Conservation (phyloP, 2,888 invertebrate species). For the Calameuta idolon region DNA sequence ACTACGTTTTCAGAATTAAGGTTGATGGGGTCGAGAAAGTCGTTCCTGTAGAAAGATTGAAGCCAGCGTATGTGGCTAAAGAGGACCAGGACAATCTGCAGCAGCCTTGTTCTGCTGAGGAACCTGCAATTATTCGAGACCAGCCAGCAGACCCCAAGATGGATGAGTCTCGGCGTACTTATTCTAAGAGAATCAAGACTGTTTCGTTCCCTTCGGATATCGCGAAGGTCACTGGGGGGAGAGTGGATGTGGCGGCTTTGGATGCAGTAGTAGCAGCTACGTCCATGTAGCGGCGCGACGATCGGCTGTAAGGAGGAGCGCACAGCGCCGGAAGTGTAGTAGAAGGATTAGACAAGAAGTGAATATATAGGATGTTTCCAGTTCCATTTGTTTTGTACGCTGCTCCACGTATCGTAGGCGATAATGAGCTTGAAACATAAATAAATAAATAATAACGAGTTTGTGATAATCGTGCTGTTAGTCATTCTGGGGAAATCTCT, state of each 20-base stretch:
- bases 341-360: too few relatives aligned
- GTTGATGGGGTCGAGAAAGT: too few relatives aligned
- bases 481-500: too few relatives aligned
- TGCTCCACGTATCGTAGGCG: too few relatives aligned
- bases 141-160: neutral
- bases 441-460: too few relatives aligned
- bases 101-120: neutral
- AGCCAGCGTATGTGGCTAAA: neutral
- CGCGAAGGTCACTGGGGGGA: neutral
- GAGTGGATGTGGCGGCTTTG: neutral
- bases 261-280: too few relatives aligned
- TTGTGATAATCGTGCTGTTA: too few relatives aligned
- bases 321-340: too few relatives aligned
- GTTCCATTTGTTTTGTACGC: too few relatives aligned
- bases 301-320: too few relatives aligned
- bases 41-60: constrained; percentile 19
- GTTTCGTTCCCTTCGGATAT: neutral
- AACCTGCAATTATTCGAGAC: neutral
- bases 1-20: neutral
- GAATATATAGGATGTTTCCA: too few relatives aligned
- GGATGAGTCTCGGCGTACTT: neutral
- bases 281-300: neutral
- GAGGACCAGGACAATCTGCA: neutral
- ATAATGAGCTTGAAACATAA: too few relatives aligned
- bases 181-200: neutral